These are phyloP conservation scores for Gymnocypris eckloni DNA, from an alignment of 2,797 vertebrate genomes.

Conservation along the genomic window DNA sequence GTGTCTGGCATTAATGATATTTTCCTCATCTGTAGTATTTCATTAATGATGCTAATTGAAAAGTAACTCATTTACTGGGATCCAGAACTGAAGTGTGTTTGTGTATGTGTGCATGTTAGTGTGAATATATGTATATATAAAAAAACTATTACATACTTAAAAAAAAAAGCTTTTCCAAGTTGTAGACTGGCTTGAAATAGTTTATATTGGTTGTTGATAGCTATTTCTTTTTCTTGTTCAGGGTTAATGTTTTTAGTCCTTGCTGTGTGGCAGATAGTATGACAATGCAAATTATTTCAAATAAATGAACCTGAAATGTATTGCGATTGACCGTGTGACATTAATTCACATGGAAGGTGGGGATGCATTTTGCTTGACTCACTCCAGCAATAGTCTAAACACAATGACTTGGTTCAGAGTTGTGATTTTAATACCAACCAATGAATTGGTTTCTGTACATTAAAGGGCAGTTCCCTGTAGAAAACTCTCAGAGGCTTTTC, in stretches of 20 bases:
- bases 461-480: background rate
- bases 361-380: background rate
- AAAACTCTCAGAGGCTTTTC: background rate
- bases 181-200: background rate
- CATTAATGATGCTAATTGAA: slow-evolving; percentile 69
- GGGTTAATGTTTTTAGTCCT: background rate
- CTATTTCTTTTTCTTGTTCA: background rate
- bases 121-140: background rate
- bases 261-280: no score
- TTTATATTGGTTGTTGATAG: background rate
- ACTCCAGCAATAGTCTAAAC: background rate
- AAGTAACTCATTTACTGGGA: slow-evolving; percentile 50
- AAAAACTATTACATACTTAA: no score
- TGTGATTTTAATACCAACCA: background rate
- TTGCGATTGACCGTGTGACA: background rate
- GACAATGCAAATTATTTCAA: background rate
- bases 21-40: slow-evolving; percentile 67
- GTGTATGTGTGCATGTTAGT: background rate
- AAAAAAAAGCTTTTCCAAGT: background rate
- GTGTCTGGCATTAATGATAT: slow-evolving; percentile 55
- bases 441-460: slow-evolving; percentile 19
- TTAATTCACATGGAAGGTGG: background rate
- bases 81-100: slow-evolving; percentile 50
- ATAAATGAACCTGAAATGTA: background rate
- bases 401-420: background rate